phyloP scores from a whole-genome alignment of 2,888 invertebrate genomes.

The Noctua fimbriata region DNA sequence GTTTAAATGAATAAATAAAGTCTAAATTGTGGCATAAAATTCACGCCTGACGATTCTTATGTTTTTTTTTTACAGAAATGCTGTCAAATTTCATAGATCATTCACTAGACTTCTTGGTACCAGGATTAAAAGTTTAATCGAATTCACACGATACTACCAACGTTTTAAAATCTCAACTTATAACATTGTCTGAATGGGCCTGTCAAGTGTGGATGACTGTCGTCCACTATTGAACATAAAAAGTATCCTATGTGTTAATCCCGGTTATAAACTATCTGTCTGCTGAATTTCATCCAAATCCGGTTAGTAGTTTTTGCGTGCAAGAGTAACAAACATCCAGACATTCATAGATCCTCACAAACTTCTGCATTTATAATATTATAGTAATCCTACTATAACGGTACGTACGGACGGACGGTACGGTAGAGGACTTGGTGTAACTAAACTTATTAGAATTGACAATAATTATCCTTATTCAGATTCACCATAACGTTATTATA shows the following conservation, averaged over 20 bases:
- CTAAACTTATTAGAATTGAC: neutral
- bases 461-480: neutral
- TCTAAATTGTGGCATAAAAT: neutral
- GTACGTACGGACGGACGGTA: too few species aligned
- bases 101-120: neutral
- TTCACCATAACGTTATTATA: too few species aligned
- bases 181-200: neutral
- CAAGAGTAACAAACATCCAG: too few species aligned
- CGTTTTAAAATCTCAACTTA: neutral
- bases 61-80: neutral
- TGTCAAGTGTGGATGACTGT: neutral
- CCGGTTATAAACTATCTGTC: too few species aligned
- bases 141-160: neutral
- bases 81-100: neutral
- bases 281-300: too few species aligned
- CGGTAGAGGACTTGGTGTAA: neutral
- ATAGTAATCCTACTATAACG: too few species aligned
- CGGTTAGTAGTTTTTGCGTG: too few species aligned
- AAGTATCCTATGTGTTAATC: too few species aligned
- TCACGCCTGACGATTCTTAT: neutral
- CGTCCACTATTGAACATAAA: too few species aligned
- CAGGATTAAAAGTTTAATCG: neutral
- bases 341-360: too few species aligned
- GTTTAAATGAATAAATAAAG: too few species aligned
- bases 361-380: too few species aligned